These are phyloP conservation scores for Stictocephala bisonia DNA, from an alignment of 2,888 invertebrate genomes.

Conservation along the genomic window DNA sequence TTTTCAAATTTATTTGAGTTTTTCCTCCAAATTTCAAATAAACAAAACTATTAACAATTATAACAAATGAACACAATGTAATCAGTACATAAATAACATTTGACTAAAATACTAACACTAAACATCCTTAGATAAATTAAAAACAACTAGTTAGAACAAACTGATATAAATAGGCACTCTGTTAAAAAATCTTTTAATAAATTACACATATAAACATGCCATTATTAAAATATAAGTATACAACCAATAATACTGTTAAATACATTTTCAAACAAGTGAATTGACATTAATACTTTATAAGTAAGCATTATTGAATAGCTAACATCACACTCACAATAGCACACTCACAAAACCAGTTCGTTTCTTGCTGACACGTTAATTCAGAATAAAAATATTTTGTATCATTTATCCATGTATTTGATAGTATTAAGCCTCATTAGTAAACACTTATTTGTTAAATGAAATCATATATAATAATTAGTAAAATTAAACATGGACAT, in stretches of 20 bases:
- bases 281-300: background rate
- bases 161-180: background rate
- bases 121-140: background rate
- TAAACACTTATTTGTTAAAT: too few species aligned
- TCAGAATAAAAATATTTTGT: too few species aligned
- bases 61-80: background rate
- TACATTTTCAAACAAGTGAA: background rate
- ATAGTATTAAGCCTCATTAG: too few species aligned
- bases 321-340: too few species aligned
- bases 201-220: background rate
- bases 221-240: background rate
- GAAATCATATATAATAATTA: too few species aligned
- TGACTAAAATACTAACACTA: background rate
- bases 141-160: background rate
- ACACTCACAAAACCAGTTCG: too few species aligned
- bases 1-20: background rate
- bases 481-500: too few species aligned
- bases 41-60: background rate
- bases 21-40: background rate
- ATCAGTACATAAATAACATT: background rate
- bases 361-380: too few species aligned
- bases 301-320: too few species aligned
- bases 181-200: background rate
- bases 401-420: too few species aligned
- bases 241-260: constrained; percentile 28